Base-by-base conservation (phyloP, 2,113 vertebrate genomes). In the Dasyornis broadbenti region DNA sequence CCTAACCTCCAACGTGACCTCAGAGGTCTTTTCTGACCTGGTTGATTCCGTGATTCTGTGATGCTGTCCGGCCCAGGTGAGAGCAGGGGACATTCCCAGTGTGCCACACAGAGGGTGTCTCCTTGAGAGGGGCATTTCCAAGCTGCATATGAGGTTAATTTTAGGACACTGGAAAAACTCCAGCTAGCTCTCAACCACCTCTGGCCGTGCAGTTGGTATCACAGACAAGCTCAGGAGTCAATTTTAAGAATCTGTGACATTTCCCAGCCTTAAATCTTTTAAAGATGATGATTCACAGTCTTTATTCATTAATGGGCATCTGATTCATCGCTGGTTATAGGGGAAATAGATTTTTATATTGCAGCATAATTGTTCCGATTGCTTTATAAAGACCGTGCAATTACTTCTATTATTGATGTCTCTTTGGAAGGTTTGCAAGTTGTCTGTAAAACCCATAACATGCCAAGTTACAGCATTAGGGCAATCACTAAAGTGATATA, bases 251-350 rank as follows among this genome's bases (percentile, higher is more conserved):
- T 57, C 35, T 72, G 45, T 45, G 78, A 52, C 22, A 17, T 95
- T 89, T 91, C n/a, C 19, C 45, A 45, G 66, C 26, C 70, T 56
- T 72, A 59, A 63, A 61, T 79, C 64, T 94, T 92, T 73, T 65
- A 64, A 71, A 78, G 71, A 49, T 57, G 81, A 63, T 91, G 91
- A 93, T 60, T 96, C 91, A 94, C 40, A 82, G 27, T n/a, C 65
- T 89, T 92, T 95, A 72, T 72, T 92, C 86, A 72, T 92, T 95
- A 91, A 92, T 87, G 91, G 61, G 63, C 61, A 56, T 86, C 77
- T 95, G 86, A 96, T 89, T 95, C 89, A 96, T 91, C 4, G 0
- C 35, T 84, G 83, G 49, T 84, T 83, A 81, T 39, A 75, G 56
- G 33, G 73, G 47, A 89, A 94, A 92, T 86, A 82, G 91, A 78